These are phyloP conservation scores for Lytechinus variegatus DNA, from an alignment of 35 echinoderm and acorn worm species.

Conservation along the genomic window DNA sequence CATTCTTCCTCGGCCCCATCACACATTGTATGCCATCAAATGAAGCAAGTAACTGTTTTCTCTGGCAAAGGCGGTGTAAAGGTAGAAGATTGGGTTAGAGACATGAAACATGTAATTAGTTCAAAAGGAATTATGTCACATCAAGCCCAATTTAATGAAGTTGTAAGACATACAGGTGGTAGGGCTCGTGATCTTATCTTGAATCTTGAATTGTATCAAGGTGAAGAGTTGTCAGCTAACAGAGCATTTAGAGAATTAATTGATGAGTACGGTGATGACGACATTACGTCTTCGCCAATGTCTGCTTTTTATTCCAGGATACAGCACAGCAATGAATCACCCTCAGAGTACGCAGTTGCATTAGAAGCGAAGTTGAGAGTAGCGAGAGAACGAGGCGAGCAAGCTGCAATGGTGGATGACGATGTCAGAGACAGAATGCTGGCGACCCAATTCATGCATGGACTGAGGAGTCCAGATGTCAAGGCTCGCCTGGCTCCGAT, in stretches of 20 bases:
- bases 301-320: neutral
- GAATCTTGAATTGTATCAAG: neutral
- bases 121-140: neutral
- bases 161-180: conserved; percentile 46
- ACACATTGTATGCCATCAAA: neutral
- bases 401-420: no score
- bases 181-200: conserved; percentile 40
- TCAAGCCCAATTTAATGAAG: conserved; percentile 30
- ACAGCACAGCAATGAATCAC: neutral
- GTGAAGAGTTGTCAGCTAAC: neutral
- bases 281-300: neutral
- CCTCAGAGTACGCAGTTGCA: neutral
- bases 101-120: conserved; percentile 43
- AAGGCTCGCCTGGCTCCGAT: neutral
- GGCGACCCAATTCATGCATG: neutral
- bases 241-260: neutral
- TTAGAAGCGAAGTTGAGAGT: neutral
- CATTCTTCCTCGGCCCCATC: neutral
- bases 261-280: neutral
- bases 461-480: neutral
- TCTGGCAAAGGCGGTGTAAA: neutral
- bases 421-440: neutral
- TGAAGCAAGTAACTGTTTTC: neutral
- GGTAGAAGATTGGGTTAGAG: conserved; percentile 53
- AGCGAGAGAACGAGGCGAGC: neutral